Conservation (phyloP, 1,140 invertebrate species). For the Palaemon carinicauda region DNA sequence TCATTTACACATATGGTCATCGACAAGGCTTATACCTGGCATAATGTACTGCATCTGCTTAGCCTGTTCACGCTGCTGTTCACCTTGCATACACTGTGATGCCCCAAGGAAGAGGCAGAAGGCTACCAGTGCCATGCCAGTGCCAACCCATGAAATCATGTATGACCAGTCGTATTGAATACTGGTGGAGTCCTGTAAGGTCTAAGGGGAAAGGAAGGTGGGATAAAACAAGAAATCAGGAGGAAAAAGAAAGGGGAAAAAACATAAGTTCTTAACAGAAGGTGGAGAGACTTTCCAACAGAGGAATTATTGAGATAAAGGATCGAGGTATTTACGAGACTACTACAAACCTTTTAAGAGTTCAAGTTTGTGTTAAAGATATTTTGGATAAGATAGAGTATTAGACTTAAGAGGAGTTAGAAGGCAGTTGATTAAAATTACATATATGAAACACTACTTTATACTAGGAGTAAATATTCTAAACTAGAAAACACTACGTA, state of each 20-base stretch:
- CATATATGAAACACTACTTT: too few species aligned
- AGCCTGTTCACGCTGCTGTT: conserved; percentile 85
- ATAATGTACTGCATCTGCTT: conserved; percentile 97
- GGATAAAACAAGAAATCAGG: background rate
- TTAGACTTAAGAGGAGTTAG: too few species aligned
- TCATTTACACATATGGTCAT: background rate
- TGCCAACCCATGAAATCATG: conserved; percentile 93
- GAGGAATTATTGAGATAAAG: background rate
- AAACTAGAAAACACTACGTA: too few species aligned
- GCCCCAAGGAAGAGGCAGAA: conserved; percentile 86
- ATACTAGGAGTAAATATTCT: too few species aligned
- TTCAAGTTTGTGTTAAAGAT: too few species aligned
- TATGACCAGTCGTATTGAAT: conserved; percentile 95
- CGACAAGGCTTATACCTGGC: conserved; percentile 76
- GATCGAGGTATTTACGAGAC: background rate
- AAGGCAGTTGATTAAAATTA: too few species aligned
- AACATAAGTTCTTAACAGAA: background rate
- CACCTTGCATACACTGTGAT: conserved; percentile 88
- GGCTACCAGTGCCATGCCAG: conserved; percentile 84
- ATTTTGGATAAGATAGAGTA: too few species aligned
- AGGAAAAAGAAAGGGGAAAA: background rate
- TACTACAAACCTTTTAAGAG: too few species aligned
- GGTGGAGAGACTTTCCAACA: background rate
- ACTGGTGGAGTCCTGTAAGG: conserved; percentile 84
- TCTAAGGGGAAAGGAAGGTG: conserved; percentile 69